A percentile compares a stretch with the other conserved stretches of the same genome.
Conservation (phyloP, 2,797 vertebrate species). For the Diplodus puntazzo region DNA sequence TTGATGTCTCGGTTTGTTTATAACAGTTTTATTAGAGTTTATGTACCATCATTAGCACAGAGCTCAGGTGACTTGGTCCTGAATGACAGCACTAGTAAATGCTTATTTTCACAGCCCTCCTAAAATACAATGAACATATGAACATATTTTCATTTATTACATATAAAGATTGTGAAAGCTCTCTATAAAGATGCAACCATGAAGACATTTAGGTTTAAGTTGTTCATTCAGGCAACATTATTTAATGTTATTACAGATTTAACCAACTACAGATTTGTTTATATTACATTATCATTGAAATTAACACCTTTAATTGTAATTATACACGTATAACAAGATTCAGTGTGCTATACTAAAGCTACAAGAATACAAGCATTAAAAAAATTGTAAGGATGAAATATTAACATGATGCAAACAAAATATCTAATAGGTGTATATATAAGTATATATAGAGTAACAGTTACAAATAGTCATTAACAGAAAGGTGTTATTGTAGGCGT, state of each 20-base stretch:
- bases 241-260: neutral
- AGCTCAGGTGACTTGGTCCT: neutral
- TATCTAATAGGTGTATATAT: too few species aligned
- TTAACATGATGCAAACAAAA: too few species aligned
- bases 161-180: neutral
- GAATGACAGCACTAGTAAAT: neutral
- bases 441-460: too few species aligned
- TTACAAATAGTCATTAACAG: too few species aligned
- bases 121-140: neutral
- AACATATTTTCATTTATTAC: neutral
- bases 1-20: constrained; percentile 4
- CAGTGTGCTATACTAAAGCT: too few species aligned
- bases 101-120: neutral
- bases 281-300: neutral
- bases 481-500: too few species aligned
- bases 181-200: neutral
- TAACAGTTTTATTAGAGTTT: neutral
- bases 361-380: neutral
- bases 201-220: neutral
- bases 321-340: too few species aligned
- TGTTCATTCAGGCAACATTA: neutral
- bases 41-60: neutral
- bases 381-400: too few species aligned
- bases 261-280: neutral
- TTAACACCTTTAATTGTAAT: too few species aligned